phyloP scores from a whole-genome alignment of 2,113 vertebrate species.

The Megaceryle torquata region DNA sequence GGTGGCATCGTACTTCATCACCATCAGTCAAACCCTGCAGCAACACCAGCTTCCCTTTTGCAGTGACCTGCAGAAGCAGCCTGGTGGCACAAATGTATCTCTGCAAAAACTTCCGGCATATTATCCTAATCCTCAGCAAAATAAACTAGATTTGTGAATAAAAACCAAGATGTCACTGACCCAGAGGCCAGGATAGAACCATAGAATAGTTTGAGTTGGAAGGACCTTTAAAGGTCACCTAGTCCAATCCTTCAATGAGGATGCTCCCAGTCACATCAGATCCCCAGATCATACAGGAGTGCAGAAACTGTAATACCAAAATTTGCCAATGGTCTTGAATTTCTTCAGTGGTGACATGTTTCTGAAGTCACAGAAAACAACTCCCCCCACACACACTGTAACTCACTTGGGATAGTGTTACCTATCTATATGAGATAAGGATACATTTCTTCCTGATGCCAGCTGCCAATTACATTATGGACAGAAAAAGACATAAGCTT shows the following conservation, averaged over 20 bases:
- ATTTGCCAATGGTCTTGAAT: not conserved
- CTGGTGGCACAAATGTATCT: not conserved
- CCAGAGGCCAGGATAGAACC: not conserved
- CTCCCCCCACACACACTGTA: not conserved
- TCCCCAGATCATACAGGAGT: not conserved
- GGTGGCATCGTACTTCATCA: rapidly evolving
- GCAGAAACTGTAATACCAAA: not conserved
- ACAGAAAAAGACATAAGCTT: not conserved
- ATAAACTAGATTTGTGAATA: not conserved
- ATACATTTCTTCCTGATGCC: not conserved
- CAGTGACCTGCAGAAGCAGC: not conserved
- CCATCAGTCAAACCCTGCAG: not conserved
- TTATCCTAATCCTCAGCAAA: not conserved
- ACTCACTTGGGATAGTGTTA: not conserved
- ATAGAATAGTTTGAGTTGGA: not conserved
- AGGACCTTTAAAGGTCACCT: not conserved
- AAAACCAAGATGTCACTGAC: not conserved
- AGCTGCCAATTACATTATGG: not conserved
- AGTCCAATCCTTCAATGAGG: not conserved
- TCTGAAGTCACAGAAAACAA: not conserved
- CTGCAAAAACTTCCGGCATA: not conserved
- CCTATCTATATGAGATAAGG: not conserved
- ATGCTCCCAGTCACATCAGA: not conserved
- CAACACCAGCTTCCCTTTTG: not conserved
- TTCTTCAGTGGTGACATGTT: not conserved